phyloP scores from a whole-genome alignment of 1,140 invertebrate genomes.

The Lamellibrachia luymesi region DNA sequence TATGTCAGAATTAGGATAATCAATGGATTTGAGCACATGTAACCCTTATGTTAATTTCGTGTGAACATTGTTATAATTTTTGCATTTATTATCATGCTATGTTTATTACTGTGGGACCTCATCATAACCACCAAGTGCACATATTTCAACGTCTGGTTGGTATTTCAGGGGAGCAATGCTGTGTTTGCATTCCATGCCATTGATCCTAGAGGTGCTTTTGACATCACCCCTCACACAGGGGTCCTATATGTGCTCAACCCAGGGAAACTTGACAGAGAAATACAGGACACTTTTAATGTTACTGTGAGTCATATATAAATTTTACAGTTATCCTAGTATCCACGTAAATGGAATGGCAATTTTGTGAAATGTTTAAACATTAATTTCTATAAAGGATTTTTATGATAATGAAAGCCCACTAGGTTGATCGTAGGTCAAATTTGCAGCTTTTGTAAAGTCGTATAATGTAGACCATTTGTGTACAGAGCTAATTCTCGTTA shows the following conservation, averaged over 20 bases:
- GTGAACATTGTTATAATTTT: neutral
- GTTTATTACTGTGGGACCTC: too few species aligned
- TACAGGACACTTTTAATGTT: slow-evolving; percentile 8
- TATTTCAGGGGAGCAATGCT: slow-evolving; percentile 9
- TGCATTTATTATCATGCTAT: neutral
- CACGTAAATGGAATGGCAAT: neutral
- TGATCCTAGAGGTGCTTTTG: neutral
- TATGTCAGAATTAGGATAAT: too few species aligned
- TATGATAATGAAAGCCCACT: neutral
- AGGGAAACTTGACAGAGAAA: slow-evolving; percentile 9
- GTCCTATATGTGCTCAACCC: neutral
- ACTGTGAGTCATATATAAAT: neutral
- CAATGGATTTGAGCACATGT: too few species aligned
- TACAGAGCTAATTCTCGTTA: neutral
- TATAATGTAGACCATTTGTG: neutral
- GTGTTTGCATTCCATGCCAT: neutral
- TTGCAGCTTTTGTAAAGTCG: neutral
- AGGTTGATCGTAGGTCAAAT: neutral
- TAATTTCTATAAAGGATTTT: neutral
- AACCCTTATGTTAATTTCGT: neutral
- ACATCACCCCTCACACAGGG: neutral
- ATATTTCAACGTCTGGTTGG: neutral
- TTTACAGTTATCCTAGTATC: neutral
- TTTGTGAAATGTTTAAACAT: neutral
- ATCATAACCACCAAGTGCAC: too few species aligned